Conservation (phyloP, 1,140 invertebrate species). For the Protaetia brevitarsis region DNA sequence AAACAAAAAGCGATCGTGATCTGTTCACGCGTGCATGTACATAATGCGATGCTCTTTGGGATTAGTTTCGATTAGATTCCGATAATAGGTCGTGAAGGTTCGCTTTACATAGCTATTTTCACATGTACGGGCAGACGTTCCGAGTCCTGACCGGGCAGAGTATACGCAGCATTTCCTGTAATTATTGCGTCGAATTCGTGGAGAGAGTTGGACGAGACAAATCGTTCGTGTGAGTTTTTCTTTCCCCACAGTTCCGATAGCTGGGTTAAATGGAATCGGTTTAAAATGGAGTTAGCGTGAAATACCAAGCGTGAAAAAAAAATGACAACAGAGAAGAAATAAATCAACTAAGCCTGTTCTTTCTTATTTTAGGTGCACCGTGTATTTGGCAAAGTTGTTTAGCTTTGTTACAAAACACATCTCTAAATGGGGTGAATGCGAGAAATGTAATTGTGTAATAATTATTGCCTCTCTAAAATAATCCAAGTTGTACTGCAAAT, state of each 20-base stretch:
- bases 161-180: conserved; percentile 13
- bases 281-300: conserved; percentile 7
- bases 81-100: conserved; percentile 17
- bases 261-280: conserved; percentile 1
- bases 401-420: no score
- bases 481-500: no score
- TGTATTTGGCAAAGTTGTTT: no score
- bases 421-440: no score
- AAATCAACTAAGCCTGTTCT: background rate
- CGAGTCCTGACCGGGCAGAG: background rate
- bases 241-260: conserved; percentile 9
- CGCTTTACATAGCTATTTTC: conserved; percentile 11
- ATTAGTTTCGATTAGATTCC: conserved; percentile 16
- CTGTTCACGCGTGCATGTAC: conserved; percentile 44
- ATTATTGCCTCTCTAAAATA: no score
- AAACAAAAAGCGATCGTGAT: conserved; percentile 40
- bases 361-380: background rate
- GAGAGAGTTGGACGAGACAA: conserved; percentile 10
- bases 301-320: background rate
- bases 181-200: conserved; percentile 14
- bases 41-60: conserved; percentile 29
- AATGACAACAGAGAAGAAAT: background rate
- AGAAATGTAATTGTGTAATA: no score
- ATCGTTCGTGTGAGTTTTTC: conserved; percentile 15
- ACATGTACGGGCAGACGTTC: conserved; percentile 11